These are phyloP conservation scores for Aporophyla nigra DNA, from an alignment of 2,888 invertebrate genomes.

Conservation along the genomic window DNA sequence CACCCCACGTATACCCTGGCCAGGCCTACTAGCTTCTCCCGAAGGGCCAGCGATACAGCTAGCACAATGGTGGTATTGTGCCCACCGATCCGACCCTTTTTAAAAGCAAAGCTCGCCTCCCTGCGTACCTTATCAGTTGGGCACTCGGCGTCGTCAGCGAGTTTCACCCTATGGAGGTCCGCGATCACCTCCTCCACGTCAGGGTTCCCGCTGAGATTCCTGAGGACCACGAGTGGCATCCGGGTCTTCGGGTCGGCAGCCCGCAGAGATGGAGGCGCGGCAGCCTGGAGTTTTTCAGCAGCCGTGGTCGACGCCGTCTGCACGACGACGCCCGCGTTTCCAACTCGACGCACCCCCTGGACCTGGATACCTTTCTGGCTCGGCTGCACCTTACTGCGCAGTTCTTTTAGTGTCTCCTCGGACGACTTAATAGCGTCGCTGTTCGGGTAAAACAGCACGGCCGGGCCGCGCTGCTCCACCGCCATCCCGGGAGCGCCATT, in stretches of 20 bases:
- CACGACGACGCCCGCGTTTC: conserved; percentile 12
- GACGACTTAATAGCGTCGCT: no score
- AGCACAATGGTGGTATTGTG: conserved; percentile 9
- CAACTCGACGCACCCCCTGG: no score
- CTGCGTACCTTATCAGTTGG: fast-evolving
- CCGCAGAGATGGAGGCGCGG: fast-evolving
- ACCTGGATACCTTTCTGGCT: no score
- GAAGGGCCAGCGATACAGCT: not conserved
- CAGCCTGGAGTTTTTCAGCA: not conserved
- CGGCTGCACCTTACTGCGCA: no score
- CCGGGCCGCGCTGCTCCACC: no score
- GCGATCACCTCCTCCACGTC: fast-evolving
- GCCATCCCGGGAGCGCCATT: no score
- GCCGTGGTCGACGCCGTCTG: not conserved
- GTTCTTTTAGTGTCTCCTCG: no score
- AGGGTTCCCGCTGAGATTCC: not conserved
- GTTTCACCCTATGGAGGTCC: conserved; percentile 32
- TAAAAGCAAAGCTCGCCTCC: not conserved
- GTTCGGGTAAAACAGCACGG: no score
- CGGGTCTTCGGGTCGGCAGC: not conserved
- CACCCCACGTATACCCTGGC: conserved; percentile 51
- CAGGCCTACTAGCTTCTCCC: conserved; percentile 9
- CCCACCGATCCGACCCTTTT: conserved; percentile 3
- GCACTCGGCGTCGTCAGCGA: conserved; percentile 28
- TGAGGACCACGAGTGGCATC: not conserved